Conservation (phyloP, 2,888 invertebrate genomes). For the Diploptera punctata region DNA sequence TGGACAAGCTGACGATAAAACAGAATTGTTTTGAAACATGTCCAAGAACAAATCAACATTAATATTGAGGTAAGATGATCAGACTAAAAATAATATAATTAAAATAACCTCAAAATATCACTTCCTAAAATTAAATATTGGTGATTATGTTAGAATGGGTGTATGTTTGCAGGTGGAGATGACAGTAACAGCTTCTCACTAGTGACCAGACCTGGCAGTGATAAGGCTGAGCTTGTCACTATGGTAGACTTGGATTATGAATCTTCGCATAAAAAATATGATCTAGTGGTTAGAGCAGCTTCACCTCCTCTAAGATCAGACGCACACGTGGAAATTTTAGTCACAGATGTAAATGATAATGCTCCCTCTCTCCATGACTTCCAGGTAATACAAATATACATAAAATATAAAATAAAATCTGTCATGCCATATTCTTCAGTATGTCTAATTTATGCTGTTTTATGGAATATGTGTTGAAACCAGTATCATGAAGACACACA, state of each 20-base stretch:
- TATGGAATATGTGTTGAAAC: no score
- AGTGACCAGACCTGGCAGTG: constrained; percentile 80
- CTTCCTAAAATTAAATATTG: no score
- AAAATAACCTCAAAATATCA: no score
- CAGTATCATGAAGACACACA: no score
- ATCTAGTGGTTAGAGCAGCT: constrained; percentile 87
- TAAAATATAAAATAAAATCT: background rate
- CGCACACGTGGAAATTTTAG: constrained; percentile 84
- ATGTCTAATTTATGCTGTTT: no score
- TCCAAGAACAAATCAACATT: no score
- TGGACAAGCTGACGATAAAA: no score
- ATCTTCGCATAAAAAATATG: constrained; percentile 88
- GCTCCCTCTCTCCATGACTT: constrained; percentile 92
- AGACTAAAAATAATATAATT: no score
- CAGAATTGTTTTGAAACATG: no score
- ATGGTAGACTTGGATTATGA: constrained; percentile 95
- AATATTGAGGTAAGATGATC: no score
- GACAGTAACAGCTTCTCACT: constrained; percentile 87
- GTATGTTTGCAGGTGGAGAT: constrained; percentile 72
- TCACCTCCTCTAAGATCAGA: constrained; percentile 90
- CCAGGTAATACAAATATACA: constrained; percentile 48
- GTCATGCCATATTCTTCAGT: background rate
- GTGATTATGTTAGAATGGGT: no score
- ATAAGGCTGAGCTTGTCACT: constrained; percentile 87
- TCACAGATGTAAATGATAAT: constrained; percentile 96